Evolutionary conservation across 2,113 vertebrate genomes (phyloP), one percentile per base, ranked within the genome.

Genomic region (Chlorodrepanis virens): DNA sequence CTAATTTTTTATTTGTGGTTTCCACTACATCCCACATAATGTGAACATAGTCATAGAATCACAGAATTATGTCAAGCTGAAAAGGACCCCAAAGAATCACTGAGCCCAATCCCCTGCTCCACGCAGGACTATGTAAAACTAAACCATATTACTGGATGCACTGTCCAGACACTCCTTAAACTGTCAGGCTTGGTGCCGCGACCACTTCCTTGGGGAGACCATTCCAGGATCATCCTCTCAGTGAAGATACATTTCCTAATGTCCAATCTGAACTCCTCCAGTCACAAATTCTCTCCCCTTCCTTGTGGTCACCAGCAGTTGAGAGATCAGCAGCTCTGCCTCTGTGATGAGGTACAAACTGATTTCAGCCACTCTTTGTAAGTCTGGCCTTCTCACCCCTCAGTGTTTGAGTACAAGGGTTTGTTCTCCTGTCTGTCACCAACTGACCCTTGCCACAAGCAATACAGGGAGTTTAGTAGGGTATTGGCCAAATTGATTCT

Each of bases 371-470:
- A 0, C 23, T 23, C 15, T 20, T 71, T 5, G 0, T 23, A 44
- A 50, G 33, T 14, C 31, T 56, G 61, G 33, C 24, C 28, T 14
- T 60, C 24, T 64, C 6, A 1, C 6, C 12, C 27, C 15, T 22
- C 17, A 61, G 0, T 77, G 14, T 44, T 2, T 63, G 17, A 35
- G 13, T 39, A 28, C 2, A 1, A 63, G 27, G 29, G 13, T 19
- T 31, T 82, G 27, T 18, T 57, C 35, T 42, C 28, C 16, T 20
- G 11, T 63, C 50, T 65, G 44, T 56, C 29, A 47, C 42, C 65
- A 56, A 61, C n/a, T 42, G 12, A 13, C 14, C 20, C 5, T 61
- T 71, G 76, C 52, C 37, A 44, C 21, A 80, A 59, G 16, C 68
- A 87, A 28, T 31, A 17, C 29, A 53, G 5, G 12, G 64, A 63